Evolutionary conservation across 2,113 vertebrate genomes (phyloP), one percentile per base, ranked within the genome.

Genomic region (Isichthys henryi): DNA sequence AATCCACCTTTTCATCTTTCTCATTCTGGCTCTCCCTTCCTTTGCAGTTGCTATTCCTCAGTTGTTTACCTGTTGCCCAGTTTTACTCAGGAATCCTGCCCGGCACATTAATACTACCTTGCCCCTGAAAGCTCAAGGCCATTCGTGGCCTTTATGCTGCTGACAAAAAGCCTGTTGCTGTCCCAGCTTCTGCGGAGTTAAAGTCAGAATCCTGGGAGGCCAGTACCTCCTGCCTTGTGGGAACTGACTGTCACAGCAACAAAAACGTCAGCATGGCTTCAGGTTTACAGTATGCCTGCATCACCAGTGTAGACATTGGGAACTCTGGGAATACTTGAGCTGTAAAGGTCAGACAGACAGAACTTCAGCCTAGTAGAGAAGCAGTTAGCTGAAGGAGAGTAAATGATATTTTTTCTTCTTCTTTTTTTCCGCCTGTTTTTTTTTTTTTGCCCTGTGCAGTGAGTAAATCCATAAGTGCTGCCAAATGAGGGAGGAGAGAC

Each of bases 391-490:
- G 83, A 49, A 48, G 48, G 45, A 48, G 21, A 50, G 15, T 52
- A 15, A 48, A 21, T 50, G 39, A 39, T 88, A 17, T 39, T 9
- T 17, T 31, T 83, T 87, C 35, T 62, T 27, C 48, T 86, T 52
- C 49, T 35, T 35, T 66, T 48, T 21, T n/a, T 39, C 31, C 7
- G 6, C 90, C 94, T 92, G n/a, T 84, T 89, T 91, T 93, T 93
- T 93, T 52, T 52, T 56, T 56, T 56, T 21, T 90, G 66, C 74
- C 35, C 92, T 93, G 93, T 93, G 94, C 92, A 92, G 93, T 93
- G 93, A 95, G 94, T 80, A 92, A 91, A 89, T 92, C 91, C 92
- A 94, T 94, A 93, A 94, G 92, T 90, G 74, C 91, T 95, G 90
- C 92, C 91, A 92, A 93, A 92, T 91, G 90, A 92, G 83, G 91